Base-by-base conservation (phyloP, 92 coral and sea anemone species). In the Chrysogorgia sp. region DNA sequence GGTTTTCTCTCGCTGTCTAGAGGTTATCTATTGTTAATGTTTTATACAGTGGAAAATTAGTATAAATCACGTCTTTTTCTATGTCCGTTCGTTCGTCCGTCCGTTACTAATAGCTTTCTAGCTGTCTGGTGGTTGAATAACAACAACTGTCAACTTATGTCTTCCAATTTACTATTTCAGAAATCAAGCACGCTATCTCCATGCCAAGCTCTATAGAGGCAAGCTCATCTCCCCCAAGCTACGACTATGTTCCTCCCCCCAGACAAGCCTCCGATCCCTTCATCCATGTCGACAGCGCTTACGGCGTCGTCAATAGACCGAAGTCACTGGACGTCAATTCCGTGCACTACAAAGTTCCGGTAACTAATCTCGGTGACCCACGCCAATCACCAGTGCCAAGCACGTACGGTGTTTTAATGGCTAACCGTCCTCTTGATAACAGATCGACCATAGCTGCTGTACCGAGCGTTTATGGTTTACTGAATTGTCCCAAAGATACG, bases 181-280 rank as follows among this genome's bases (percentile, higher is more conserved):
- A 49, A 28, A 53, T 13, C 29, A 34, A n/a, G 23, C 57, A 71
- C 23, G 60, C 79, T 21, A 52, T 0, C 13, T 72, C 79, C 0
- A 28, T 72, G 58, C 79, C 65, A 8, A 34, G 3, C 49, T 50
- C 32, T 23, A 57, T 57, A 3, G 31, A 23, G 12, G 26, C n/a
- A 1, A 10, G 48, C 5, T 56, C 79, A 8, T 72, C 79, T 55
- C 76, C 76, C 12, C 50, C 79, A 10, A 72, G 79, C 43, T 93
- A 93, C 62, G 94, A 93, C 60, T 29, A 80, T 0, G 98, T 93
- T 9, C 93, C 96, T 43, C 58, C 76, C 0, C 84, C 75, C 2
- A 57, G 88, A 34, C 74, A 64, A 55, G 63, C 87, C 59, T 45
- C 67, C 2, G 79, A 72, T 22, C 53, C 65, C 32, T 50, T 20